Evolutionary conservation across 2,888 invertebrate genomes (phyloP), one percentile per base, ranked within the genome.

Genomic region (Parelbella ahira): DNA sequence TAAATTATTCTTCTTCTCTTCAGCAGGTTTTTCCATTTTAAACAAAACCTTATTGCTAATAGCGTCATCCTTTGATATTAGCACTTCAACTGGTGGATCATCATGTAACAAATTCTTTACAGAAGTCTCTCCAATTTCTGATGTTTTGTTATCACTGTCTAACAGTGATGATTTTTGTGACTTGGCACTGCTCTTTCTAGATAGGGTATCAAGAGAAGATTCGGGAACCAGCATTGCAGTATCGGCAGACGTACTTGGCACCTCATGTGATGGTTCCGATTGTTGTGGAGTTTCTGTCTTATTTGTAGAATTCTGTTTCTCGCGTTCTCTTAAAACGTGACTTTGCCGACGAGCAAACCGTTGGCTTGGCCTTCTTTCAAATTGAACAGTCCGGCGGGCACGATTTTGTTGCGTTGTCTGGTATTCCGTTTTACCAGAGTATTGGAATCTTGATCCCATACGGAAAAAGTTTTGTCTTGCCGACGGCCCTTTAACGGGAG

Each of bases 381-480:
- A 97, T 70, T 97, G 97, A 3, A 98, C 98, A 1, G 97, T 97
- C 37, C 98, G 91, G 27, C 98, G 89, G 0, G 97, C 96, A 49
- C 95, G 90, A 78, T 94, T 97, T 64, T 94, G 92, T 64, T 96
- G 95, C 4, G 97, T 96, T 12, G 97, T 96, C 87, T 99, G 99
- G 75, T 97, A 99, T 83, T 99, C 99, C 1, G 99, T 99, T 71
- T 97, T 93, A 0, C 99, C 98, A 52, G 97, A 97, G 59, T 91
- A 91, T 70, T 97, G 93, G 78, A 99, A 99, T 41, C 99, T 91
- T 6, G 99, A 99, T 37, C 99, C 99, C 97, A 99, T 97, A 49
- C 99, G 90, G 86, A 99, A 97, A 89, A 99, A 98, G 84, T 97
- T 97, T 73, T 97, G 98, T 10, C 97, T 90, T 0, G 95, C 94